These are phyloP conservation scores for Xylota segnis DNA, from an alignment of 2,888 invertebrate genomes.

Conservation along the genomic window DNA sequence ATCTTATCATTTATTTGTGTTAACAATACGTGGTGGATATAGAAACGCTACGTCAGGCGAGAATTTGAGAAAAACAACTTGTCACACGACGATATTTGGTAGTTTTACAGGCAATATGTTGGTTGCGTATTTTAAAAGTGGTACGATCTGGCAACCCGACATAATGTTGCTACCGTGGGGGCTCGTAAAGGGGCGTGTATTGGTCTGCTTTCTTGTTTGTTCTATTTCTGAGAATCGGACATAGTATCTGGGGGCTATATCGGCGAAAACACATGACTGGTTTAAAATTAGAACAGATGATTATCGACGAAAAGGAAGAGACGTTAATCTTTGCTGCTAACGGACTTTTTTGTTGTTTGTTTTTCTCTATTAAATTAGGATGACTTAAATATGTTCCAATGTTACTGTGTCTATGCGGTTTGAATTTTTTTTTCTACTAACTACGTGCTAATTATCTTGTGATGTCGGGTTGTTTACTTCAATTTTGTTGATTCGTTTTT, in stretches of 20 bases:
- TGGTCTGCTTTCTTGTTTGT: slow-evolving; percentile 7
- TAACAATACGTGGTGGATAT: slow-evolving; percentile 17
- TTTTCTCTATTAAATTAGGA: background rate
- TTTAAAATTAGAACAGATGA: slow-evolving; percentile 16
- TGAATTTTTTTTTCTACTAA: background rate
- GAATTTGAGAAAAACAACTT: slow-evolving; percentile 14
- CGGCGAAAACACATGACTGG: background rate
- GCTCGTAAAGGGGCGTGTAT: slow-evolving; percentile 48
- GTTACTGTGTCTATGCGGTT: slow-evolving; percentile 11
- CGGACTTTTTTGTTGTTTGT: no score
- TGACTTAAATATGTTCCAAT: background rate
- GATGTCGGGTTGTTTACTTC: background rate
- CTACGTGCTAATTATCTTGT: slow-evolving; percentile 20
- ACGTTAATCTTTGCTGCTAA: background rate
- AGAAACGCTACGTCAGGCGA: background rate
- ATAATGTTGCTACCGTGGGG: slow-evolving; percentile 30
- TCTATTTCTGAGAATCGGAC: slow-evolving; percentile 24
- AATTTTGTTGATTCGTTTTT: slow-evolving; percentile 7
- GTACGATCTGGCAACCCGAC: slow-evolving; percentile 27
- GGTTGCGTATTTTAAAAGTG: background rate
- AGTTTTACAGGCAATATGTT: background rate
- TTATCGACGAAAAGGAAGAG: background rate
- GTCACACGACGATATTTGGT: background rate
- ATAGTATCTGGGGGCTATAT: slow-evolving; percentile 15
- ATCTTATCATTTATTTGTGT: slow-evolving; percentile 16